Base-by-base conservation (phyloP, 2,113 vertebrate species). In the Neolamprologus toae region DNA sequence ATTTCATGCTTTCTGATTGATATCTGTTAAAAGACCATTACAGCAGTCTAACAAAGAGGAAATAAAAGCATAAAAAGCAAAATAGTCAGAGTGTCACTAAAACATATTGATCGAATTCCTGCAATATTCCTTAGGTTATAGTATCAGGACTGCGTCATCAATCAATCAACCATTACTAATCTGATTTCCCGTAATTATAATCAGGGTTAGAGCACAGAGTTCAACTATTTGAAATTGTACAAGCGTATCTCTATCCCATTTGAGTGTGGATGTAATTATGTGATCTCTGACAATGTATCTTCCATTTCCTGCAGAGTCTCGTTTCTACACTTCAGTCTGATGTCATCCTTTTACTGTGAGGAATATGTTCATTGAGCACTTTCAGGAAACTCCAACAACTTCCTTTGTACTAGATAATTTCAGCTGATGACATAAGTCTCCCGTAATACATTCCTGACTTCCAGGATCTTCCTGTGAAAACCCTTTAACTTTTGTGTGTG, bases 301-400 rank as follows among this genome's bases (percentile, higher is more conserved):
- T 71, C 61, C 51, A 68, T 90, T 88, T 91, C 53, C 78, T 55
- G 80, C 28, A 66, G 61, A 63, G 63, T 91, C 47, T 78, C 4
- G 21, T 81, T 47, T 90, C 73, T 33, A 71, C 26, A 49, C 31
- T 35, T 11, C 3, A 8, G 26, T 19, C 68, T 86, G 83, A 92
- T 80, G 86, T 90, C 82, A 92, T 63, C 81, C 73, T 76, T 87
- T 88, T 87, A 79, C 87, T 80, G 63, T 4, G 7, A 86, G n/a
- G 54, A 84, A 81, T 84, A 55, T 5, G 6, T 19, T 89, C 11
- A 68, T 11, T 3, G 2, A 81, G 78, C 80, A 71, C 88, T 92
- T 87, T 84, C 90, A 88, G 88, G 86, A 92, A 89, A 68, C 80
- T 82, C 81, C 7, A 54, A 81, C 73, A 68, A 83, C 90, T 83